Conservation (phyloP, 2,113 vertebrate genomes). For the Larimichthys crocea region DNA sequence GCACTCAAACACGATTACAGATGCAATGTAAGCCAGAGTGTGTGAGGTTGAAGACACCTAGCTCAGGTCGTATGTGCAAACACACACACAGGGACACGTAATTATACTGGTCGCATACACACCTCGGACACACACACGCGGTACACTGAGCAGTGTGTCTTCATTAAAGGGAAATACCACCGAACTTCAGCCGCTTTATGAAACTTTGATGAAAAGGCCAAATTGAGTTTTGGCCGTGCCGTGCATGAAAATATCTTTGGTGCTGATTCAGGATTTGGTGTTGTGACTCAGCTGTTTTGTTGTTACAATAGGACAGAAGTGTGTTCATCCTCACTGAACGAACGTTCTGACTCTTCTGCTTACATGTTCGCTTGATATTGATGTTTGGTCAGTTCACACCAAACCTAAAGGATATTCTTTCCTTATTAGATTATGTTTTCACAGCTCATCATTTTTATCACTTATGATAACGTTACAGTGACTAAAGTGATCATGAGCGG, state of each 20-base stretch:
- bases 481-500: neutral
- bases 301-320: neutral
- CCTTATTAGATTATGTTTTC: neutral
- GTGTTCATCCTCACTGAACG: too few relatives aligned
- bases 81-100: conserved; percentile 25
- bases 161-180: conserved; percentile 39
- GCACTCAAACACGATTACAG: neutral
- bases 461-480: neutral
- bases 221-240: conserved; percentile 4
- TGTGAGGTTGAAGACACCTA: conserved; percentile 4
- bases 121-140: conserved; percentile 11
- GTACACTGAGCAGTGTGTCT: neutral
- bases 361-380: neutral
- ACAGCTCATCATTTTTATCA: neutral
- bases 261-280: neutral
- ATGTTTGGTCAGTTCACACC: neutral
- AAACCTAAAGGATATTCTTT: neutral
- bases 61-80: neutral
- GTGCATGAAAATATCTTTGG: conserved; percentile 2
- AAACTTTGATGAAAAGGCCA: conserved; percentile 41
- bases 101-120: conserved; percentile 41
- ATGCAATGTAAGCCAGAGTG: neutral
- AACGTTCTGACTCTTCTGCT: neutral
- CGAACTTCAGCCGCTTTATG: conserved; percentile 19
- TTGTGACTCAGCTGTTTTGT: neutral